Conservation (phyloP, 2,113 vertebrate genomes). For the Cinclus cinclus region DNA sequence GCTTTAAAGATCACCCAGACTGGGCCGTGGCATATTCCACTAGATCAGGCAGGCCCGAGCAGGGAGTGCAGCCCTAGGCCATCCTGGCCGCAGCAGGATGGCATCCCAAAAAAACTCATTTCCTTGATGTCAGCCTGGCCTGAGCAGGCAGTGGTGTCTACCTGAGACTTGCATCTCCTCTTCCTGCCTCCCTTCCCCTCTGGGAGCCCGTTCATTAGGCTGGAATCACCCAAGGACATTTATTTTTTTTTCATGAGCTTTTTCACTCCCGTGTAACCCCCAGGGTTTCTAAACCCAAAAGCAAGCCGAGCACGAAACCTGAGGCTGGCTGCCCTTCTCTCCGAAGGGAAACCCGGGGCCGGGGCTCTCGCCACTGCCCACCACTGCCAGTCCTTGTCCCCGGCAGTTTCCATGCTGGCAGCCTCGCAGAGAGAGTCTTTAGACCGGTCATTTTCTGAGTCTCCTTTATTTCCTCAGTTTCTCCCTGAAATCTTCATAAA, state of each 20-base stretch:
- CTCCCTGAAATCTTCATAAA: slow-evolving; percentile 66
- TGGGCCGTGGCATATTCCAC: not conserved
- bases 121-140: not conserved
- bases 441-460: slow-evolving; percentile 42
- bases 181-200: not conserved
- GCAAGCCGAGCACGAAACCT: not conserved
- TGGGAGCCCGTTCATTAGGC: not conserved
- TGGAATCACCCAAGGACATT: not conserved
- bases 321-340: not conserved
- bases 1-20: not conserved
- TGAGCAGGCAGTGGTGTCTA: not conserved
- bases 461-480: slow-evolving; percentile 71
- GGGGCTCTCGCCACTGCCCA: not conserved
- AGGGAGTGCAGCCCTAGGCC: not conserved
- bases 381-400: not conserved
- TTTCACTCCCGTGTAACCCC: not conserved
- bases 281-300: not conserved
- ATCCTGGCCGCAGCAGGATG: not conserved
- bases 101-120: accelerated
- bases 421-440: slow-evolving; percentile 14
- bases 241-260: not conserved
- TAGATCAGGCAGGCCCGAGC: not conserved
- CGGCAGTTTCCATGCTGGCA: not conserved
- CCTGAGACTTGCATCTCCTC: not conserved
- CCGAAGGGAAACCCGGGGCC: not conserved